Evolutionary conservation across 2,113 vertebrate genomes (phyloP).

Genomic region (Plestiodon gilberti): DNA sequence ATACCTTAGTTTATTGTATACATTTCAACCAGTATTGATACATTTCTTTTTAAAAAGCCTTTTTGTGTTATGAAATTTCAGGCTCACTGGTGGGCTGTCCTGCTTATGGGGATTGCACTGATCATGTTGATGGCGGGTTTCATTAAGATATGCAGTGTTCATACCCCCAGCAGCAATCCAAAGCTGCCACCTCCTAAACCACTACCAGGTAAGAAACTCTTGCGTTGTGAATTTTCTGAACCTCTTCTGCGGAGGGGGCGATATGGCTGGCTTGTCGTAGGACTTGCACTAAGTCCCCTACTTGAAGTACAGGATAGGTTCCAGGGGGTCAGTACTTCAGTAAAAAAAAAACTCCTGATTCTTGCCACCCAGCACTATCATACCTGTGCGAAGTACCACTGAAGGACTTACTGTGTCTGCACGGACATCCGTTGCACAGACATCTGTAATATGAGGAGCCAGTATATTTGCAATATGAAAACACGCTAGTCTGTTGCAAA

Average conservation of each 20-base stretch:
- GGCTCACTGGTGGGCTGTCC: slow-evolving; percentile 97
- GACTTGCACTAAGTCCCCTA: too few relatives aligned
- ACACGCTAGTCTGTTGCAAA: background rate
- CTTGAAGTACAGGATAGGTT: too few relatives aligned
- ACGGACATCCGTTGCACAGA: too few relatives aligned
- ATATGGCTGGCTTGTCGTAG: too few relatives aligned
- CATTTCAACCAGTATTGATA: background rate
- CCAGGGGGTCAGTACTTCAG: too few relatives aligned
- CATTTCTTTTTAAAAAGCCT: background rate
- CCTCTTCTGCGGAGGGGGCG: too few relatives aligned
- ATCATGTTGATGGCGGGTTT: slow-evolving; percentile 99
- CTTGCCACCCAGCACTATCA: too few relatives aligned
- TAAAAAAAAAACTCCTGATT: too few relatives aligned
- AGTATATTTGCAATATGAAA: background rate
- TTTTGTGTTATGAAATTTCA: slow-evolving; percentile 50
- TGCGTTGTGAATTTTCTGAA: background rate
- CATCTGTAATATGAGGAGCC: too few relatives aligned
- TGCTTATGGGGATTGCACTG: slow-evolving; percentile 95
- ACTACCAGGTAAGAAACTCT: slow-evolving; percentile 87
- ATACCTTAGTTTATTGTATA: background rate
- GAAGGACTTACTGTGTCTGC: too few relatives aligned
- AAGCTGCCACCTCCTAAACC: slow-evolving; percentile 94
- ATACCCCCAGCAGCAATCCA: slow-evolving; percentile 98
- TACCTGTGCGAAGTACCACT: too few relatives aligned
- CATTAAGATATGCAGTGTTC: slow-evolving; percentile 98